These are phyloP conservation scores for Xestia rhomboidea DNA, from an alignment of 2,888 invertebrate species.

Conservation along the genomic window DNA sequence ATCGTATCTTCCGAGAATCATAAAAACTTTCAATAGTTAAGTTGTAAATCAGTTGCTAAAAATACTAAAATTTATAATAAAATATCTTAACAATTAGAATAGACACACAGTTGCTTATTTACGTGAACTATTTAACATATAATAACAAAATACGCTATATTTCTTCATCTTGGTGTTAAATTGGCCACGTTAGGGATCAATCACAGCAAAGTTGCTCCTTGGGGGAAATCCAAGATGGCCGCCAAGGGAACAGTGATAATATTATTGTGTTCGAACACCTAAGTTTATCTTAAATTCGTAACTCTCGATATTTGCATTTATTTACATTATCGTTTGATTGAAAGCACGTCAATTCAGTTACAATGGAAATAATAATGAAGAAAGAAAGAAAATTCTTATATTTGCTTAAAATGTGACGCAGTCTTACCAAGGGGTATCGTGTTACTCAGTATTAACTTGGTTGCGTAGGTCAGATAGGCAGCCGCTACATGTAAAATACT, in stretches of 20 bases:
- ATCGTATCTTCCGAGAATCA: background rate
- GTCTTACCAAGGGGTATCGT: too few species aligned
- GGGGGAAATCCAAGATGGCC: conserved; percentile 30
- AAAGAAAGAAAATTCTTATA: background rate
- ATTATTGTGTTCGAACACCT: conserved; percentile 9
- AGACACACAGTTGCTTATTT: background rate
- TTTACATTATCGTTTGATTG: background rate
- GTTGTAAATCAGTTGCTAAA: background rate
- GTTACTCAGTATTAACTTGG: too few species aligned
- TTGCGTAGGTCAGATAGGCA: too few species aligned
- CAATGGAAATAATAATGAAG: background rate
- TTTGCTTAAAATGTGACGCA: background rate
- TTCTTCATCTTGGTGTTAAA: conserved; percentile 38
- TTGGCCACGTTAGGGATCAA: conserved; percentile 35
- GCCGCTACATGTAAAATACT: too few species aligned
- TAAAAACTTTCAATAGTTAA: background rate
- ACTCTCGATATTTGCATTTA: background rate
- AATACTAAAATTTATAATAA: background rate
- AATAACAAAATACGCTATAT: background rate
- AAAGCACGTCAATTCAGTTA: background rate
- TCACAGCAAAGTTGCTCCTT: conserved; percentile 28
- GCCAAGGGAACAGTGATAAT: conserved; percentile 5
- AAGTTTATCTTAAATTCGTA: background rate
- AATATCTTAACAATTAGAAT: background rate
- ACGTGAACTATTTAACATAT: background rate